Percentiles rank a stretch among this genome's conserved stretches.
These are phyloP conservation scores for Diorhabda sublineata DNA, from an alignment of 1,140 invertebrate species.

Conservation along the genomic window DNA sequence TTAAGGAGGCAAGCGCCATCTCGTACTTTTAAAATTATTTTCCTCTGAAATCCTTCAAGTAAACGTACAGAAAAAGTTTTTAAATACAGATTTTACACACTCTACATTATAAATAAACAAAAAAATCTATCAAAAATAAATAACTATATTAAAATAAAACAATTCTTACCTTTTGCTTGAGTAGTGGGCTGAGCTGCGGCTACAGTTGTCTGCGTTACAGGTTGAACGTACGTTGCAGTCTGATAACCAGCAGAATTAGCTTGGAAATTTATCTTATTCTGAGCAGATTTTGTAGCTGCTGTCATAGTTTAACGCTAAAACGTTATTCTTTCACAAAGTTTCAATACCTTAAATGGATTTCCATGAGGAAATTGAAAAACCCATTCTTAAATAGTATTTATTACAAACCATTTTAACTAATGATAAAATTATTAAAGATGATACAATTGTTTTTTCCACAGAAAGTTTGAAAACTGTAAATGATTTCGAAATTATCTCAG, in stretches of 20 bases:
- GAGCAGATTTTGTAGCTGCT: constrained; percentile 46
- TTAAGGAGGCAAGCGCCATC: no score
- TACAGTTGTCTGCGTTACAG: constrained; percentile 46
- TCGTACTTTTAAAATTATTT: no score
- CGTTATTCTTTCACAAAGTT: not conserved
- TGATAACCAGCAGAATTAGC: constrained; percentile 30
- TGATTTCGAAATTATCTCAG: not conserved
- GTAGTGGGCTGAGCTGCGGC: constrained; percentile 47
- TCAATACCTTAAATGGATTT: not conserved
- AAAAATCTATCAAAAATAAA: no score
- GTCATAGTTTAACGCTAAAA: constrained; percentile 21
- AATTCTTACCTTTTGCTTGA: constrained; percentile 47
- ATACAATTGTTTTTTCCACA: not conserved
- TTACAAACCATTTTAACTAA: not conserved
- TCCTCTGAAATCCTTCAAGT: no score
- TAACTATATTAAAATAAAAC: no score
- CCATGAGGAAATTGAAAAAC: not conserved
- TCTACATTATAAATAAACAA: no score
- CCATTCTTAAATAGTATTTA: not conserved
- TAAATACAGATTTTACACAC: no score
- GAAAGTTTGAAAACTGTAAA: not conserved
- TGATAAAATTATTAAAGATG: not conserved
- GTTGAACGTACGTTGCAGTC: constrained; percentile 44
- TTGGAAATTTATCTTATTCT: constrained; percentile 47
- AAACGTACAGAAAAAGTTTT: no score